phyloP scores from a whole-genome alignment of 2,113 vertebrate species.

The Semicossyphus pulcher region DNA sequence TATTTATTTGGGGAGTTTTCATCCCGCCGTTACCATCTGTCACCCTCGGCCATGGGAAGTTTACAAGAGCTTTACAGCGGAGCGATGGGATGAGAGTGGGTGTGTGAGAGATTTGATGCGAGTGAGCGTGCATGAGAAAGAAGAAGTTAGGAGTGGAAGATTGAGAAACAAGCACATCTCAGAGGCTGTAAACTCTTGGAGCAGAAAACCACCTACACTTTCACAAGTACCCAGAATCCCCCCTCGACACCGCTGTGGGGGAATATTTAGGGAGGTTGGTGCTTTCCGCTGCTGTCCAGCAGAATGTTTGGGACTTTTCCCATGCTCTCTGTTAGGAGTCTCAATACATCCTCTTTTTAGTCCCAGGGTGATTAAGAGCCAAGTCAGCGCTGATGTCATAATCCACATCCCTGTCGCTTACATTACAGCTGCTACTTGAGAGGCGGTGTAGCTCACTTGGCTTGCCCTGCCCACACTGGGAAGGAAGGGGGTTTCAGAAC shows the following conservation, averaged over 20 bases:
- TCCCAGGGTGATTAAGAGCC: slow-evolving; percentile 53
- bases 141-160: neutral
- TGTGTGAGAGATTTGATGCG: slow-evolving; percentile 11
- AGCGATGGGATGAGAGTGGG: slow-evolving; percentile 15
- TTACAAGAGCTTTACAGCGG: slow-evolving; percentile 43
- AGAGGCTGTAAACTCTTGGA: neutral
- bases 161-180: neutral
- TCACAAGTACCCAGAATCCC: neutral
- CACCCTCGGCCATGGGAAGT: slow-evolving; percentile 49
- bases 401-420: slow-evolving; percentile 39
- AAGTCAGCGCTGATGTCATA: slow-evolving; percentile 33
- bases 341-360: slow-evolving; percentile 24
- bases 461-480: neutral
- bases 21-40: slow-evolving; percentile 79
- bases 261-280: neutral
- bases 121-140: neutral
- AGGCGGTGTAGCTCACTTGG: slow-evolving; percentile 10
- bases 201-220: neutral
- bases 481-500: neutral
- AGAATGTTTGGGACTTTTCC: slow-evolving; percentile 8
- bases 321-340: slow-evolving; percentile 12
- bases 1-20: slow-evolving; percentile 77
- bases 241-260: neutral
- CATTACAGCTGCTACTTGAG: slow-evolving; percentile 27
- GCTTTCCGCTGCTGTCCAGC: neutral